These are phyloP conservation scores for Muscicapa striata DNA, from an alignment of 2,797 vertebrate genomes.

Conservation along the genomic window DNA sequence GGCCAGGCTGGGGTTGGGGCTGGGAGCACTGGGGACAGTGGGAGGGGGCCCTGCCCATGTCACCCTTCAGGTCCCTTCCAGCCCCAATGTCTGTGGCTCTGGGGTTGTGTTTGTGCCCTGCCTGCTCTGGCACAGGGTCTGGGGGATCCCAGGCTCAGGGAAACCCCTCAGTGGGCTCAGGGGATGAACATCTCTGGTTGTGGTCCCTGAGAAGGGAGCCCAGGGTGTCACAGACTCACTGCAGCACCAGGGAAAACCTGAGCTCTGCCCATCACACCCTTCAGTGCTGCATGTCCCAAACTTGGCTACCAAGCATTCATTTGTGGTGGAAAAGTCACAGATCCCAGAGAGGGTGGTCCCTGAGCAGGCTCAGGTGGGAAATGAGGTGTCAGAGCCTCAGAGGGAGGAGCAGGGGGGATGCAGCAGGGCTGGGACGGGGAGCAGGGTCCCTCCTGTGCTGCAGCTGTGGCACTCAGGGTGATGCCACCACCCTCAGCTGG, in stretches of 20 bases:
- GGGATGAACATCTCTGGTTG: not conserved
- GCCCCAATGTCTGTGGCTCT: not conserved
- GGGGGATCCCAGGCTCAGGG: not conserved
- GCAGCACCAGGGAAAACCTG: not conserved
- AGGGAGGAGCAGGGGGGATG: not conserved
- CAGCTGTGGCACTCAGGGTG: not conserved
- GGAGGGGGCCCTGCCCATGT: not conserved
- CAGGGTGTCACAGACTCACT: not conserved
- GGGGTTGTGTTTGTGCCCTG: rapidly evolving
- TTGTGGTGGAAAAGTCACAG: not conserved
- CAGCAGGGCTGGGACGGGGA: not conserved
- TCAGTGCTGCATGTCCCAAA: not conserved
- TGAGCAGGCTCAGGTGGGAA: not conserved
- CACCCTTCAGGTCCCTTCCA: not conserved
- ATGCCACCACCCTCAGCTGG: not conserved
- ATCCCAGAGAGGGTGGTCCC: not conserved
- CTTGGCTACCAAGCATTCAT: not conserved
- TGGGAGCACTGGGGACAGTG: not conserved
- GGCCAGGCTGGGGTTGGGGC: not conserved
- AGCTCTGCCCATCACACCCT: not conserved
- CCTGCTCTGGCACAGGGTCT: not conserved
- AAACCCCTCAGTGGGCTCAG: not conserved
- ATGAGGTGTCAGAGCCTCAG: not conserved
- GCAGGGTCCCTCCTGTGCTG: not conserved
- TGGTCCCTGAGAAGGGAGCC: not conserved